phyloP scores from a whole-genome alignment of 2,797 vertebrate species.

The Helostoma temminkii region DNA sequence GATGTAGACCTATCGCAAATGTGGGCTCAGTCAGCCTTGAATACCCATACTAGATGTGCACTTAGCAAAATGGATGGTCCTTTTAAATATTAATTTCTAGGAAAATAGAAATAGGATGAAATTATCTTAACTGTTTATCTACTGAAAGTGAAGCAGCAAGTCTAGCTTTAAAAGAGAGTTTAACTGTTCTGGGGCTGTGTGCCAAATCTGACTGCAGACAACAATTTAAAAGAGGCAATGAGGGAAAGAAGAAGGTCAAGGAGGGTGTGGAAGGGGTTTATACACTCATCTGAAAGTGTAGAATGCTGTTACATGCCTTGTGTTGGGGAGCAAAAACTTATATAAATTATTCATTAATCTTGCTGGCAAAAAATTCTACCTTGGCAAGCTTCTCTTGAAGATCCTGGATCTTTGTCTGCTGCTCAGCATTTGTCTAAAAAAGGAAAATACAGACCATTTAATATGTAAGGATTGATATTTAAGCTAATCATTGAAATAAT shows the following conservation, averaged over 20 bases:
- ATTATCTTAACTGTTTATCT: slow-evolving; percentile 36
- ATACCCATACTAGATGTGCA: slow-evolving; percentile 10
- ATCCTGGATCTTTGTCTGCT: slow-evolving; percentile 94
- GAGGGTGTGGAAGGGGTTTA: slow-evolving; percentile 21
- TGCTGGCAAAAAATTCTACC: slow-evolving; percentile 77
- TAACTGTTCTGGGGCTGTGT: slow-evolving; percentile 34
- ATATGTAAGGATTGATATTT: neutral
- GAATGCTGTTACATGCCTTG: slow-evolving; percentile 41
- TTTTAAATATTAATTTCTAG: slow-evolving; percentile 43
- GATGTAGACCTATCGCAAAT: slow-evolving; percentile 14
- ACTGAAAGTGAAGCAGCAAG: slow-evolving; percentile 36
- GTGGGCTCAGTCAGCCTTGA: slow-evolving; percentile 20
- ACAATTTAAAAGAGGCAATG: slow-evolving; percentile 26
- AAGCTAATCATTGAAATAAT: neutral
- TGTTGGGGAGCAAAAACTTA: slow-evolving; percentile 35
- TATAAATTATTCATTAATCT: slow-evolving; percentile 65
- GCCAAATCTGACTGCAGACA: slow-evolving; percentile 23
- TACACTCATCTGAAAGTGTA: slow-evolving; percentile 29
- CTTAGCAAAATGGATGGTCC: slow-evolving; percentile 12
- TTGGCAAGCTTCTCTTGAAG: slow-evolving; percentile 96
- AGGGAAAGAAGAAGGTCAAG: slow-evolving; percentile 36
- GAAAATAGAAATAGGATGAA: slow-evolving; percentile 33
- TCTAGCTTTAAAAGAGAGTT: slow-evolving; percentile 29
- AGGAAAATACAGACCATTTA: neutral
- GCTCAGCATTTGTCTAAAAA: slow-evolving; percentile 91